Conservation (phyloP, 2,888 invertebrate genomes). For the Flexamia atlantica region DNA sequence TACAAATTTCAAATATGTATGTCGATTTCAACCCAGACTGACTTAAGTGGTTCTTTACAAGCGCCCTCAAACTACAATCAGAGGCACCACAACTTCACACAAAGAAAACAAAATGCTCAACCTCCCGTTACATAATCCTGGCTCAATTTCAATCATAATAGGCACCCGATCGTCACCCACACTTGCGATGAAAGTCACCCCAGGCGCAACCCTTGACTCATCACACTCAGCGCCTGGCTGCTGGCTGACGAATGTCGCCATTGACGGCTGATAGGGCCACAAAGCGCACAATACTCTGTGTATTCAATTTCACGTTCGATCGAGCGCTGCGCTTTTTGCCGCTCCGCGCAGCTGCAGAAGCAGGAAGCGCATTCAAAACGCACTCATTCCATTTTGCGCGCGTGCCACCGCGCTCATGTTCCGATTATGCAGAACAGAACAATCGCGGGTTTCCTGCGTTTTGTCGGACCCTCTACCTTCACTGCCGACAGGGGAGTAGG, state of each 20-base stretch:
- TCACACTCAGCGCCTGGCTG: background rate
- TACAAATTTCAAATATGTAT: too few relatives aligned
- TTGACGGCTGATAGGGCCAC: background rate
- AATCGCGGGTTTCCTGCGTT: constrained; percentile 31
- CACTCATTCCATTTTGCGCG: constrained; percentile 5
- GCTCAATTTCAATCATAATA: constrained; percentile 9
- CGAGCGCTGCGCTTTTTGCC: background rate
- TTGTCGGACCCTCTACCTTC: background rate
- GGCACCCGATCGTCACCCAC: background rate
- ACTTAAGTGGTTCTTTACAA: too few relatives aligned
- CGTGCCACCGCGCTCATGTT: constrained; percentile 1
- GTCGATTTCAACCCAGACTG: too few relatives aligned
- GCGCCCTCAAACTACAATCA: too few relatives aligned
- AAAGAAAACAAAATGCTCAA: too few relatives aligned
- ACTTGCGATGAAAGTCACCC: background rate
- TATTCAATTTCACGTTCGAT: constrained; percentile 9
- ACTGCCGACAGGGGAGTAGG: background rate
- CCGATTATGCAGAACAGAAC: constrained; percentile 2
- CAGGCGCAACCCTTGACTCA: background rate
- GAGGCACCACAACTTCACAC: too few relatives aligned
- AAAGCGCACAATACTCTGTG: constrained; percentile 15
- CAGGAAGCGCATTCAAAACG: background rate
- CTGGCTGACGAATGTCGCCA: background rate
- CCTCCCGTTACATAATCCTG: background rate
- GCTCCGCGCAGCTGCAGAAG: background rate